A percentile compares a stretch with the other conserved stretches of the same genome.
Evolutionary conservation across 1,140 invertebrate genomes (phyloP).

Genomic region (Pseudomyrmex sp.): DNA sequence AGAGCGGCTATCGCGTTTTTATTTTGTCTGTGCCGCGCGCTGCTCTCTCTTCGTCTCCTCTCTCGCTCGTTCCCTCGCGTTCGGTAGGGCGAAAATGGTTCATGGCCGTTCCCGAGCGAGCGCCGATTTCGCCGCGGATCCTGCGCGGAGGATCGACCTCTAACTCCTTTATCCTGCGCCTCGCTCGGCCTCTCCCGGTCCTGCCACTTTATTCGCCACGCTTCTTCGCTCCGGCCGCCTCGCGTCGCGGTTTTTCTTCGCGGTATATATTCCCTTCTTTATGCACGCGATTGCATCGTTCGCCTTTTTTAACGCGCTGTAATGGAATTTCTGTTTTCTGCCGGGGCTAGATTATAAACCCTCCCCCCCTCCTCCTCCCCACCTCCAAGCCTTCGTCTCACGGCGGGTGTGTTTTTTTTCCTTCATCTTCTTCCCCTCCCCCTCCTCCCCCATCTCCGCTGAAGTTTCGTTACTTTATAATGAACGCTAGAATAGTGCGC

Average conservation of each 20-base stretch:
- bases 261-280: slow-evolving; percentile 47
- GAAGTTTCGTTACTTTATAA: slow-evolving; percentile 49
- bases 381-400: neutral
- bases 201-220: slow-evolving; percentile 55
- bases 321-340: slow-evolving; percentile 60
- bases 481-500: slow-evolving; percentile 23
- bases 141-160: slow-evolving; percentile 69
- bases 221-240: slow-evolving; percentile 46
- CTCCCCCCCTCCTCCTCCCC: neutral
- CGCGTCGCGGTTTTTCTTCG: slow-evolving; percentile 53
- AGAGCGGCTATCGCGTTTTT: slow-evolving; percentile 71
- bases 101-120: slow-evolving; percentile 76
- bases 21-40: slow-evolving; percentile 80
- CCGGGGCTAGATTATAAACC: slow-evolving; percentile 49
- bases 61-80: slow-evolving; percentile 54
- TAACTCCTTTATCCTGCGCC: slow-evolving; percentile 40
- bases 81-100: slow-evolving; percentile 80
- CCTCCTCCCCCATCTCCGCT: neutral
- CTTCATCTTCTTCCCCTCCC: neutral
- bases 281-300: slow-evolving; percentile 59
- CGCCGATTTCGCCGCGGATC: slow-evolving; percentile 73
- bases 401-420: neutral
- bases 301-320: slow-evolving; percentile 49
- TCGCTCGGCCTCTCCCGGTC: slow-evolving; percentile 2
- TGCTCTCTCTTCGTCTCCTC: slow-evolving; percentile 52